Percentiles rank a stretch among this genome's conserved stretches.
phyloP scores from a whole-genome alignment of 2,888 invertebrate species.

The Conus canariensis region DNA sequence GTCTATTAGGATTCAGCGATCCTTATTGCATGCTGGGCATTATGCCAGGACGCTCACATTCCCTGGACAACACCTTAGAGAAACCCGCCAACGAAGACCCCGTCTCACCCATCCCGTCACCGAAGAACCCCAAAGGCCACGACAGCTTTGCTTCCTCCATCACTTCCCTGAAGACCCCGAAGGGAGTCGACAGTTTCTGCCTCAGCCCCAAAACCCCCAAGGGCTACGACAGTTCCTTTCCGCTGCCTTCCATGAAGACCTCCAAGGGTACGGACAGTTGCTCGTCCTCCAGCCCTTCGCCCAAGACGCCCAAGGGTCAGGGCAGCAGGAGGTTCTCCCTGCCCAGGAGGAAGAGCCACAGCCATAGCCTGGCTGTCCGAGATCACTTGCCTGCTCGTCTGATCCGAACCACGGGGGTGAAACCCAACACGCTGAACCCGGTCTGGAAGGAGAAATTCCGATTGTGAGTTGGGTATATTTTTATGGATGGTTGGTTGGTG shows the following conservation, averaged over 20 bases:
- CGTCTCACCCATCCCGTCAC: background rate
- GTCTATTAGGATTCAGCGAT: slow-evolving; percentile 92
- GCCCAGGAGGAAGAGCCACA: slow-evolving; percentile 63
- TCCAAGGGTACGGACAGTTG: background rate
- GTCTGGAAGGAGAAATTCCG: slow-evolving; percentile 98
- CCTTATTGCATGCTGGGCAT: slow-evolving; percentile 97
- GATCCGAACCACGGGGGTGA: slow-evolving; percentile 95
- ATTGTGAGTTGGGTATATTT: slow-evolving; percentile 87
- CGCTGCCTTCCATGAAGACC: background rate
- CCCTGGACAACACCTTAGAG: background rate
- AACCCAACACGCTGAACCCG: slow-evolving; percentile 94
- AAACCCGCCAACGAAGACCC: background rate
- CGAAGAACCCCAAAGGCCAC: background rate
- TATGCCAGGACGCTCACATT: slow-evolving; percentile 68
- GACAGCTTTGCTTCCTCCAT: background rate
- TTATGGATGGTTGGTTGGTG: background rate
- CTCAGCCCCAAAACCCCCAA: background rate
- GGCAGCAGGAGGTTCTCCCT: slow-evolving; percentile 68
- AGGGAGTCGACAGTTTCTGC: background rate
- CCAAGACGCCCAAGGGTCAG: slow-evolving; percentile 41
- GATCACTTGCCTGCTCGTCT: slow-evolving; percentile 93
- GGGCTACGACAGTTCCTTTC: background rate
- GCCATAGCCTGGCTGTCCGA: slow-evolving; percentile 63
- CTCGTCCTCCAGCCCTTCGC: background rate
- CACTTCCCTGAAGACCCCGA: background rate